A percentile compares a stretch with the other conserved stretches of the same genome.
Conservation (phyloP, 2,797 vertebrate genomes). For the Tenualosa thibaudeaui region DNA sequence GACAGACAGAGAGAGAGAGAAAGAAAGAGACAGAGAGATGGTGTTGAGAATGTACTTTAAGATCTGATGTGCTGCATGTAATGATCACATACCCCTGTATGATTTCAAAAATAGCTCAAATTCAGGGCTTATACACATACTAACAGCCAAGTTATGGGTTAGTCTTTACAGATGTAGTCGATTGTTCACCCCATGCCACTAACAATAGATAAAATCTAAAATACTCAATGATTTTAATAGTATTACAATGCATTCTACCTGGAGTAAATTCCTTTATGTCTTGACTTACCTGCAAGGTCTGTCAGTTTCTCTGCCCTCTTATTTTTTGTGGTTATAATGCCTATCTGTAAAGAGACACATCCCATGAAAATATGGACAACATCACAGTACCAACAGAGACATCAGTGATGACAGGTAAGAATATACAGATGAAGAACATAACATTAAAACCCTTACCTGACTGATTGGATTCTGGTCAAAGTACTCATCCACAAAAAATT, state of each 20-base stretch:
- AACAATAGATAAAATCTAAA: neutral
- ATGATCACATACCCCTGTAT: neutral
- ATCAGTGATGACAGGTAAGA: neutral
- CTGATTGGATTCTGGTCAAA: constrained; percentile 99
- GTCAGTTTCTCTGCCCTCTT: constrained; percentile 96
- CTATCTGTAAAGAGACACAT: constrained; percentile 72
- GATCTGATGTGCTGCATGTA: neutral
- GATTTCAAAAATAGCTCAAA: neutral
- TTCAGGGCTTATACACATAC: neutral
- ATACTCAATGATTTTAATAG: neutral
- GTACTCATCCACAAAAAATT: constrained; percentile 93
- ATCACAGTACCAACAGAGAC: neutral
- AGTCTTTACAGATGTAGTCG: neutral
- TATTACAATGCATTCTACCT: neutral
- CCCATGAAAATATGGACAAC: neutral
- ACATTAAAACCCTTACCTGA: constrained; percentile 77
- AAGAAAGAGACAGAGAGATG: too few species aligned
- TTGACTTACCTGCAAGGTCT: constrained; percentile 86
- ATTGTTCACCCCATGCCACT: neutral
- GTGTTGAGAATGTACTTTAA: too few species aligned
- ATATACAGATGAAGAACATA: neutral
- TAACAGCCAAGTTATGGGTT: neutral
- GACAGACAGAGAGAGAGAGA: too few species aligned
- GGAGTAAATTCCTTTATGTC: neutral
- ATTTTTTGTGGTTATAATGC: constrained; percentile 91